Evolutionary conservation across 2,113 vertebrate species (phyloP), one percentile per base, ranked within the genome.

Genomic region (Callipepla californica): DNA sequence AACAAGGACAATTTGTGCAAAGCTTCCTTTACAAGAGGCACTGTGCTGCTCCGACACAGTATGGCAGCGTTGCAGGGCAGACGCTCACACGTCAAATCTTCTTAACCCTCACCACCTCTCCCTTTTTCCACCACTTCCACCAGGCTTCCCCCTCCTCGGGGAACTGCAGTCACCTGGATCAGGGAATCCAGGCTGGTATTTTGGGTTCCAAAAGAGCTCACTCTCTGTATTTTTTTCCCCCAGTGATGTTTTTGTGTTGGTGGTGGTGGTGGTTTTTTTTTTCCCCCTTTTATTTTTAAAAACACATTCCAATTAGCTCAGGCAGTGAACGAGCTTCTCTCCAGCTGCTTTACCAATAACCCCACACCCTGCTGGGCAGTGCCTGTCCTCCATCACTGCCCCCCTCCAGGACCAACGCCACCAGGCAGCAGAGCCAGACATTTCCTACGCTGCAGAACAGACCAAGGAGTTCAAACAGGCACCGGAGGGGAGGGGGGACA

Each of bases 1-100:
- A 96, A 89, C 76, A 92, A 96, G 91, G 85, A 95, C 95, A 95
- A 94, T 89, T 91, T 94, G 93, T 86, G 94, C 83, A 95, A 95
- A 81, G 77, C 91, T 93, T 88, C 90, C 80, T 94, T 90, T 96
- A 87, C 87, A 69, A 72, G 91, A 94, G 75, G 38, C 76, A 65
- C 66, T n/a, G 79, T 67, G 74, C 85, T 91, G 93, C 92, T 93
- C 72, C 12, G n/a, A 72, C 81, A 68, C 86, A 89, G 89, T 32
- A 96, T 95, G 95, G 94, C 95, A 96, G 93, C 47, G 0, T 86
- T 89, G 91, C 92, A 76, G 84, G 83, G 42, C 92, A 80, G 85
- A 89, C 14, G 32, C 74, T 44, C 19, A 38, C 76, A 38, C 13
- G 3, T 76, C 91, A 92, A 48, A 75, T n/a, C 83, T 88, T 88